Conservation (phyloP, 1,140 invertebrate genomes). For the Geopemphigus sp. region DNA sequence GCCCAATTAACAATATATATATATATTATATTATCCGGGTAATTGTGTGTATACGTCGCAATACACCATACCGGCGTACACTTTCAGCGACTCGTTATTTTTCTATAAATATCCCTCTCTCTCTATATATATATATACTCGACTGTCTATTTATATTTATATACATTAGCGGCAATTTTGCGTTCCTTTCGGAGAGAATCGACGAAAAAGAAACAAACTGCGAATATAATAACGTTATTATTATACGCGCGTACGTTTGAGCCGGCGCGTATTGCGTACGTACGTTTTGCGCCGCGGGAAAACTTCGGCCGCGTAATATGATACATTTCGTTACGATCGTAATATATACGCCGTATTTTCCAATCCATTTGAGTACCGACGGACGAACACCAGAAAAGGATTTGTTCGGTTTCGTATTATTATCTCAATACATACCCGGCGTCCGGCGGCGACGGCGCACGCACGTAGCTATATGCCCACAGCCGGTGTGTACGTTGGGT, state of each 20-base stretch:
- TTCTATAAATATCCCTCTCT: no score
- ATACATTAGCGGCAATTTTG: no score
- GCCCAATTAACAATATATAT: constrained; percentile 36
- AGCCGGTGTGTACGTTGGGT: no score
- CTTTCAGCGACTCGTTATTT: constrained; percentile 24
- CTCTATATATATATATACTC: no score
- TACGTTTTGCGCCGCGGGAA: constrained; percentile 19
- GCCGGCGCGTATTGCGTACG: not conserved
- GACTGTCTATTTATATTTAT: no score
- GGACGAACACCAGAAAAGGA: constrained; percentile 5
- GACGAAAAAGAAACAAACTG: not conserved
- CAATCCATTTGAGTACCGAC: no score
- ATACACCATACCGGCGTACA: not conserved
- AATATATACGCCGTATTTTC: no score
- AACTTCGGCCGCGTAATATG: not conserved
- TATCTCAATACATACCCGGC: not conserved
- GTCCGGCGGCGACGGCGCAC: no score
- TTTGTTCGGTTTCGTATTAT: not conserved
- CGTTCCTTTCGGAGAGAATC: not conserved
- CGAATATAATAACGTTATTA: not conserved
- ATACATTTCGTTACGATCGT: no score
- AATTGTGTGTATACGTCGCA: not conserved
- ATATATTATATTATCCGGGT: constrained; percentile 19
- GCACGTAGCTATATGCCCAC: no score
- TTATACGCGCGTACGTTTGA: not conserved